Base-by-base conservation (phyloP, 2,113 vertebrate species). In the Sturnira hondurensis region DNA sequence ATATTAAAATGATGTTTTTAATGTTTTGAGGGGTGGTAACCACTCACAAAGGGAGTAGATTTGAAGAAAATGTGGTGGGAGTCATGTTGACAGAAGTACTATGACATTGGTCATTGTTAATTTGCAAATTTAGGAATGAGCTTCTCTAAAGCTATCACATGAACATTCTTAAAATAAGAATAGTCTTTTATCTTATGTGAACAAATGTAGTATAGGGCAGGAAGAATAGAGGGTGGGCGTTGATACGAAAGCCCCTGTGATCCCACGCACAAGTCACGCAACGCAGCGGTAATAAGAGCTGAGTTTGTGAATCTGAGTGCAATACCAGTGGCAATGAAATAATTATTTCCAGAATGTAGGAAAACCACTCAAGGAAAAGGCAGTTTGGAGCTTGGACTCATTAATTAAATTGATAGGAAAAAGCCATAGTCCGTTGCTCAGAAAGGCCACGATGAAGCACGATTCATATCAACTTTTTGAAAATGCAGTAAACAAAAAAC, bases 391-490 rank as follows among this genome's bases (percentile, higher is more conserved):
- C 68, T 95, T 61, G 68, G 68, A 83, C 43, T 91, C 58, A 58
- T 77, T 89, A 15, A 68, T 52, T 80, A 89, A 73, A 78, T 73
- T 58, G 77, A 61, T 83, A 86, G 50, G 52, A 65, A 93, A n/a
- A 43, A 77, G 41, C 45, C 15, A 1, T 70, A 43, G 41, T 86
- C 31, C 19, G 2, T 67, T 86, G 73, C 36, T 74, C 22, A 58
- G 52, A 74, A 91, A 86, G 73, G 20, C 74, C 68, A 41, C 0
- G 1, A 71, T 28, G 20, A 67, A 91, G 41, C 6, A 56, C 67
- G 19, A 67, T 94, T 82, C 50, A 58, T 33, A 68, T 83, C 67
- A 88, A 13, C 19, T 82, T 87, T 50, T 86, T 81, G 17, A 81
- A 93, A 96, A 63, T 43, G 2, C 19, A 33, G 5, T 77, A 54